phyloP scores from a whole-genome alignment of 2,797 vertebrate genomes.

The Amblyraja radiata region DNA sequence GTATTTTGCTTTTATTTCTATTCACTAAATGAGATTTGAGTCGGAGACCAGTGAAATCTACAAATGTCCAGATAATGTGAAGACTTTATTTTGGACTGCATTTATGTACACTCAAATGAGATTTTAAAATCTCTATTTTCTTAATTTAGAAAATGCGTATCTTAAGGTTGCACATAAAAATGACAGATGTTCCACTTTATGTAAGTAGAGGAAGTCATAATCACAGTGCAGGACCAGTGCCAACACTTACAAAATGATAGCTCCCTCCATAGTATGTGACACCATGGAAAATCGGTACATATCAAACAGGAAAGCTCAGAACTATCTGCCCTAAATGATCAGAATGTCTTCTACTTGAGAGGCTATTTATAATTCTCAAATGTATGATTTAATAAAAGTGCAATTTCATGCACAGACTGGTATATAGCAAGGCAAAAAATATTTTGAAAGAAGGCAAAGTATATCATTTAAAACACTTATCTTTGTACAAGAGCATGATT shows the following conservation, averaged over 20 bases:
- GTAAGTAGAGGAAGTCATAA: constrained; percentile 24
- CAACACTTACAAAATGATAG: constrained; percentile 13
- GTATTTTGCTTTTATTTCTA: background rate
- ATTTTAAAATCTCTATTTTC: constrained; percentile 28
- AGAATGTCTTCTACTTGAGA: background rate
- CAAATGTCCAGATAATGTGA: background rate
- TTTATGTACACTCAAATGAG: background rate
- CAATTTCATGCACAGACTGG: background rate
- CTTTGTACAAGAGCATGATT: background rate
- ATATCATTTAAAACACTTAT: background rate
- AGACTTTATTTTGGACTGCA: background rate
- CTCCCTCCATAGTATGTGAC: constrained; percentile 15
- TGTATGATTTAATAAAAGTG: background rate
- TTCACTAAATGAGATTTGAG: background rate
- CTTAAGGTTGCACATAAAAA: constrained; percentile 5
- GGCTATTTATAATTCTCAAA: background rate
- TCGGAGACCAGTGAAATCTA: background rate
- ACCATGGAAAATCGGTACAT: background rate
- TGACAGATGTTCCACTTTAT: constrained; percentile 36
- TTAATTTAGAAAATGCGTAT: constrained; percentile 7
- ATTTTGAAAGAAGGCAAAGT: background rate
- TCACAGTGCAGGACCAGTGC: background rate
- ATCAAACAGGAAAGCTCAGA: background rate
- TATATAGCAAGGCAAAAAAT: background rate
- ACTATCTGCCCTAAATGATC: background rate